A percentile compares a stretch with the other conserved stretches of the same genome.
Conservation (phyloP, 2,113 vertebrate genomes). For the Campylorhamphus procurvoides region DNA sequence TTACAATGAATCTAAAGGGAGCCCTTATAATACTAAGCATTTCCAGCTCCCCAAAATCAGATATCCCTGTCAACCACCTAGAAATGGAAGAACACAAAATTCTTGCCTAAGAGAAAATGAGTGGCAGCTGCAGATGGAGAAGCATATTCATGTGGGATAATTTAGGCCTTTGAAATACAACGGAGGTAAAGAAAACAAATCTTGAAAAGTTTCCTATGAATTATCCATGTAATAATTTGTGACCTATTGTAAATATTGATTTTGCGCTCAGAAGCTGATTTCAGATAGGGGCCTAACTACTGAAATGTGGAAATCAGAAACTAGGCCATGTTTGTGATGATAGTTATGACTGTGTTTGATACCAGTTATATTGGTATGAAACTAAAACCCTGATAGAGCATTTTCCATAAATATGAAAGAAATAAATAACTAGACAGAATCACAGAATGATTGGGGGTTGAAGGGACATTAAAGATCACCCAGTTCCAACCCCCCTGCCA, state of each 20-base stretch:
- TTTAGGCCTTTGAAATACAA: not conserved
- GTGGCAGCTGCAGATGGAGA: not conserved
- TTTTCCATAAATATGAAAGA: not conserved
- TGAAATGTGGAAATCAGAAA: not conserved
- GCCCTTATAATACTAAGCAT: not conserved
- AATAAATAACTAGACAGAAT: not conserved
- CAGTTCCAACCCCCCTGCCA: not conserved
- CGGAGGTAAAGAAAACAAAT: not conserved
- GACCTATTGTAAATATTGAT: not conserved
- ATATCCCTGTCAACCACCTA: not conserved
- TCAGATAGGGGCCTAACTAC: not conserved
- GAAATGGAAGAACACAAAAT: not conserved
- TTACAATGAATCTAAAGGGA: not conserved
- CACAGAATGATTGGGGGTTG: not conserved
- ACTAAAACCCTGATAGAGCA: not conserved
- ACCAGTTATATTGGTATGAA: not conserved
- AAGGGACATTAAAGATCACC: not conserved
- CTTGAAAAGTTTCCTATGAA: not conserved
- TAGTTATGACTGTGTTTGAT: not conserved
- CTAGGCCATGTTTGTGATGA: not conserved
- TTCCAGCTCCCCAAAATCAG: not conserved
- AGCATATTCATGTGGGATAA: not conserved
- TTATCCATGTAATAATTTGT: not conserved
- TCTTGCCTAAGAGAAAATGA: not conserved
- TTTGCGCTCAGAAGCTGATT: not conserved